A percentile compares a stretch with the other conserved stretches of the same genome.
phyloP scores from a whole-genome alignment of 2,888 invertebrate genomes.

The Trachelus tabidus region DNA sequence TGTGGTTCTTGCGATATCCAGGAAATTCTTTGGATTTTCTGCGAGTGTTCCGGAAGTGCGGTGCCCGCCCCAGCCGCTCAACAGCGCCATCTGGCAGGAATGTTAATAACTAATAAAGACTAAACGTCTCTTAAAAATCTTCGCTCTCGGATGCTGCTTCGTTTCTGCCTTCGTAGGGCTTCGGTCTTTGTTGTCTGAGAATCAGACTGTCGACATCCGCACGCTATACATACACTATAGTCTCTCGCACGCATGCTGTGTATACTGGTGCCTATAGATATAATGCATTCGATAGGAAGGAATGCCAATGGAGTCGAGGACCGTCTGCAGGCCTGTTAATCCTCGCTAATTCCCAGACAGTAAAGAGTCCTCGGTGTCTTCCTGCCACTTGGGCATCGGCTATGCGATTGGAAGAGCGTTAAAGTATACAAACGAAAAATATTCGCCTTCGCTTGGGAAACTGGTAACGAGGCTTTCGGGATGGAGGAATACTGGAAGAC shows the following conservation, averaged over 20 bases:
- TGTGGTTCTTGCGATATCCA: no score
- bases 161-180: neutral
- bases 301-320: neutral
- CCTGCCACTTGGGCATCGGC: neutral
- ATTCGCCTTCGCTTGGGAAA: neutral
- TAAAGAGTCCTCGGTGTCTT: constrained; percentile 4
- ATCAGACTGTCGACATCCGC: constrained; percentile 7
- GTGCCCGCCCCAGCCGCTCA: no score
- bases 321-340: constrained; percentile 33
- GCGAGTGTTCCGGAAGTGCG: no score
- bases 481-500: constrained; percentile 7
- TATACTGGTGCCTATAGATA: neutral
- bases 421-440: neutral
- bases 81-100: no score
- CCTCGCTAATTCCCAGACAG: constrained; percentile 48
- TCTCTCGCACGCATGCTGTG: neutral
- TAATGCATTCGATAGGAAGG: constrained; percentile 1
- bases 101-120: neutral
- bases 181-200: constrained; percentile 10
- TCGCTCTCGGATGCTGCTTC: neutral
- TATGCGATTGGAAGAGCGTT: neutral
- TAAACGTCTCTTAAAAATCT: neutral
- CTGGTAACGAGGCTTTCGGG: no score
- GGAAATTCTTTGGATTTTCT: no score
- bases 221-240: neutral